Percentiles rank a stretch among this genome's conserved stretches.
These are phyloP conservation scores for Glandiceps talaboti DNA, from an alignment of 53 echinoderm and acorn worm species.

Conservation along the genomic window DNA sequence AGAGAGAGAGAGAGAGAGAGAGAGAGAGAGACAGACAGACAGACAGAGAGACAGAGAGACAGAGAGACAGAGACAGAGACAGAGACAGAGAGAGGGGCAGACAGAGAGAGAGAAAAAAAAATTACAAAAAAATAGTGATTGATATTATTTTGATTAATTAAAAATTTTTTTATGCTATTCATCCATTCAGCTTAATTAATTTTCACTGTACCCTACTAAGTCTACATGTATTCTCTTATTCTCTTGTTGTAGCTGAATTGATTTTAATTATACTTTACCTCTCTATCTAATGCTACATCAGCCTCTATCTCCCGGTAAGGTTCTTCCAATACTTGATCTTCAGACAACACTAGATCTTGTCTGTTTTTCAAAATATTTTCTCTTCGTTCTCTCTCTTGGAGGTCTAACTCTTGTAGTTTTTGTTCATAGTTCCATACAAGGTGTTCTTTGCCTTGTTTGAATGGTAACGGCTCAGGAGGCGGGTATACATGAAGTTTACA, in stretches of 20 bases:
- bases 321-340: conserved; percentile 14
- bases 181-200: too few relatives aligned
- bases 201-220: too few relatives aligned
- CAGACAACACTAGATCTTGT: conserved; percentile 10
- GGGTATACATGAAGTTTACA: conserved; percentile 30
- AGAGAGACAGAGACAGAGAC: too few relatives aligned
- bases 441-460: conserved; percentile 45
- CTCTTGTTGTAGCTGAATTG: too few relatives aligned
- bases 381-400: conserved; percentile 31
- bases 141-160: too few relatives aligned
- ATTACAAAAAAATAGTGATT: too few relatives aligned
- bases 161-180: too few relatives aligned
- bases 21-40: conserved; percentile 3
- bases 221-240: too few relatives aligned
- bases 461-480: conserved; percentile 30
- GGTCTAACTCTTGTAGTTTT: conserved; percentile 28
- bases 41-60: background rate
- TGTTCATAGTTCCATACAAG: conserved; percentile 66
- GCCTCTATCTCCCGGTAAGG: conserved; percentile 3
- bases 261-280: too few relatives aligned
- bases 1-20: background rate
- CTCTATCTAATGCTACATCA: conserved; percentile 22
- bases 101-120: too few relatives aligned
- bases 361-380: background rate
- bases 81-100: too few relatives aligned